Conservation (phyloP, 2,113 vertebrate genomes). For the Lycaon pictus region DNA sequence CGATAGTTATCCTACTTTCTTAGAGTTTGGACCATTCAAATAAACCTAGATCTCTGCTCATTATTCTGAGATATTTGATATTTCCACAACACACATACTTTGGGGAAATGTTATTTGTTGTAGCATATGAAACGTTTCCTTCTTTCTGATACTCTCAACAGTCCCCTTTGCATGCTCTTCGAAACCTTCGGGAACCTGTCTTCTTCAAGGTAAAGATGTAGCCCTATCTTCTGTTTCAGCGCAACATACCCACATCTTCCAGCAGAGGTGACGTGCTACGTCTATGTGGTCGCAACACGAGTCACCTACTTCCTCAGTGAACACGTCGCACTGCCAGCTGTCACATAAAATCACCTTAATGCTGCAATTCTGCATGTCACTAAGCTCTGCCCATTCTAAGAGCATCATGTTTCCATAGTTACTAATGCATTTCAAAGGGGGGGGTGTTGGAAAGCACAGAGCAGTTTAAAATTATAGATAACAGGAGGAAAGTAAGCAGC, state of each 20-base stretch:
- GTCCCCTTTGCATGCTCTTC: background rate
- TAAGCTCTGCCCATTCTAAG: background rate
- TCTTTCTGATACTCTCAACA: background rate
- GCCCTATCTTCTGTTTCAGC: background rate
- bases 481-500: background rate
- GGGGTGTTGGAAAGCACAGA: background rate
- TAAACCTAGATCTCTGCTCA: background rate
- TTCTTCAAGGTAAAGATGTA: background rate
- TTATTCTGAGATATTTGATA: background rate
- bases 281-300: background rate
- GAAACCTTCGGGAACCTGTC: background rate
- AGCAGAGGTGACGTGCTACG: background rate
- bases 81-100: background rate
- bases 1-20: background rate
- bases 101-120: constrained; percentile 37
- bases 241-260: background rate
- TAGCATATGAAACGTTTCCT: constrained; percentile 20
- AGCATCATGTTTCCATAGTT: constrained; percentile 64
- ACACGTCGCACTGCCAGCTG: background rate
- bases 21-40: background rate
- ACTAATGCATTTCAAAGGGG: constrained; percentile 59
- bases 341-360: background rate
- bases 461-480: constrained; percentile 5
- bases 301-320: background rate
- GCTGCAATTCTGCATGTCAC: background rate